Evolutionary conservation across 1,140 invertebrate genomes (phyloP).

Genomic region (Nephotettix cincticeps): DNA sequence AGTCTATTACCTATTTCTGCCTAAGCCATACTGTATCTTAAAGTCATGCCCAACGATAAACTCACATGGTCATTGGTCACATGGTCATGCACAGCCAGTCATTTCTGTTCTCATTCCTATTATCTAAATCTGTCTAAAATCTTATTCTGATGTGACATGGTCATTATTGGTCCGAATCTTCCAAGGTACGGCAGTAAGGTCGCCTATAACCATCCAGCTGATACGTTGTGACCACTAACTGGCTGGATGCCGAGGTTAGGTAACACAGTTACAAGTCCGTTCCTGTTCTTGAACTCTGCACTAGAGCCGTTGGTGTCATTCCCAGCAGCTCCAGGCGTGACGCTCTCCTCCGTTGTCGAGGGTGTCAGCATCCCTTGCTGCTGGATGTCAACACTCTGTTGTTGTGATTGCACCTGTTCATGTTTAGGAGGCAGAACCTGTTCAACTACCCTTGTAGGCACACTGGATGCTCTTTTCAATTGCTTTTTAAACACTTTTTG

Average conservation of each 20-base stretch:
- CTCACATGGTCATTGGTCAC: too few species aligned
- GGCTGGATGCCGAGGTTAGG: slow-evolving; percentile 62
- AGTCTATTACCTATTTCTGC: too few species aligned
- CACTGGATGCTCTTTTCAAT: slow-evolving; percentile 61
- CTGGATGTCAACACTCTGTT: slow-evolving; percentile 28
- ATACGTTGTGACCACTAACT: slow-evolving; percentile 59
- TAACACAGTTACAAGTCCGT: slow-evolving; percentile 51
- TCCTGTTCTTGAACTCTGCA: slow-evolving; percentile 44
- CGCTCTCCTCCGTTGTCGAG: slow-evolving; percentile 28
- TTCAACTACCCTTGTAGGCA: slow-evolving; percentile 43
- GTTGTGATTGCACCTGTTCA: slow-evolving; percentile 20
- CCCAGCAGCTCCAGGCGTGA: slow-evolving; percentile 28
- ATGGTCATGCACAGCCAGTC: too few species aligned
- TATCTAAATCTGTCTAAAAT: too few species aligned
- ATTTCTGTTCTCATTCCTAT: too few species aligned
- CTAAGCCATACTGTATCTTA: too few species aligned
- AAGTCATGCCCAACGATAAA: too few species aligned
- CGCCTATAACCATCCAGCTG: slow-evolving; percentile 59
- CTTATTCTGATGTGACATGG: too few species aligned
- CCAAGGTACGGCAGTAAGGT: too few species aligned
- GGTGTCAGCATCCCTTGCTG: slow-evolving; percentile 23
- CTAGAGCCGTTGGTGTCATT: slow-evolving; percentile 23
- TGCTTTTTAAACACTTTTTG: slow-evolving; percentile 40
- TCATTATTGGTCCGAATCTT: too few species aligned
- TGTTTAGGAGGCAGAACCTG: not conserved